Conservation (phyloP, 1,140 invertebrate genomes). For the Drosophila ironensis region DNA sequence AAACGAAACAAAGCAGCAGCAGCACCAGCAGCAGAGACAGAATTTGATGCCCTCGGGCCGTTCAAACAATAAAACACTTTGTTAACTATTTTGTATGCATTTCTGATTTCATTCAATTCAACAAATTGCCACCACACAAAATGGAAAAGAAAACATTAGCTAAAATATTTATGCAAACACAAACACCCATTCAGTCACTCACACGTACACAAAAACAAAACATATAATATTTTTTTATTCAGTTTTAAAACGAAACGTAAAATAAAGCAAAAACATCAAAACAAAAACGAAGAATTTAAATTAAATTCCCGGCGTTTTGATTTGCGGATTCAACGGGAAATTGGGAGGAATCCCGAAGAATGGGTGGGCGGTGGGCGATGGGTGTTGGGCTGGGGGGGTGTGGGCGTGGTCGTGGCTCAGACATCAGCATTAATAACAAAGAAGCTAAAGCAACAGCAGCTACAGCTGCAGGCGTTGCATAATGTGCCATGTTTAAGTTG, state of each 20-base stretch:
- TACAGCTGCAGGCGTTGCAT: slow-evolving; percentile 45
- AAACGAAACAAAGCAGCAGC: too few relatives aligned
- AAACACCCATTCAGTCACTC: slow-evolving; percentile 13
- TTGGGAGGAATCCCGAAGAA: not conserved
- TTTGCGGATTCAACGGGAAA: not conserved
- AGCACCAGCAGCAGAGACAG: slow-evolving; percentile 14
- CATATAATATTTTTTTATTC: slow-evolving; percentile 61
- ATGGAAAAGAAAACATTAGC: slow-evolving; percentile 44
- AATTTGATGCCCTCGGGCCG: slow-evolving; percentile 28
- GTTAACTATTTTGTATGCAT: slow-evolving; percentile 63
- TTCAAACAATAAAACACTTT: slow-evolving; percentile 51
- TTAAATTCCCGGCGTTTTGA: slow-evolving; percentile 53
- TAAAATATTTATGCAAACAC: slow-evolving; percentile 55
- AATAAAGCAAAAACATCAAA: slow-evolving; percentile 50
- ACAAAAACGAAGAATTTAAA: slow-evolving; percentile 48
- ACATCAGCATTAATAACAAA: slow-evolving; percentile 11
- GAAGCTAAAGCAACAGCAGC: slow-evolving; percentile 4
- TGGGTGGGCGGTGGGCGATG: not conserved
- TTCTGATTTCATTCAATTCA: slow-evolving; percentile 57
- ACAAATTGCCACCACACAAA: slow-evolving; percentile 38
- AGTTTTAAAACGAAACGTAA: slow-evolving; percentile 45
- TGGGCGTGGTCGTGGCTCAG: not conserved
- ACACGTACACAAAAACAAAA: slow-evolving; percentile 32
- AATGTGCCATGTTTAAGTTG: slow-evolving; percentile 70
- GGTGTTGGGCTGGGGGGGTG: not conserved